Base-by-base conservation (phyloP, 2,113 vertebrate species). In the Tragelaphus buxtoni region DNA sequence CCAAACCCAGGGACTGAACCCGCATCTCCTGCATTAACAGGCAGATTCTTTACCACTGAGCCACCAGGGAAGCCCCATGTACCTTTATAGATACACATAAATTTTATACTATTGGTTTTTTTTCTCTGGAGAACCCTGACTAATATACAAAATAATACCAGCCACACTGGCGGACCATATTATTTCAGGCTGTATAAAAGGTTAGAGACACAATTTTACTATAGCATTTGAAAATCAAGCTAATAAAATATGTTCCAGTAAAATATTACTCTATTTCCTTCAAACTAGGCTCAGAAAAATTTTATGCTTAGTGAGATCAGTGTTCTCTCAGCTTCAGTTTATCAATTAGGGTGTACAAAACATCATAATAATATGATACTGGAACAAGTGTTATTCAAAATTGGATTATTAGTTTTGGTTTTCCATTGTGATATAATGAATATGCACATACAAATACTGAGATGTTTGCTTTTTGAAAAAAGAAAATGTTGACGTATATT, bases 401-500 rank as follows among this genome's bases (percentile, higher is more conserved):
- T 89, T 55, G 97, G 58, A 55, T 98, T 94, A 63, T 91, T 30
- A 56, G 91, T 56, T 98, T 98, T 97, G 96, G 47, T 98, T 98
- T 97, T 94, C 74, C 47, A 65, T 61, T 94, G 49, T 84, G 94
- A 96, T 79, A 49, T 42, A 97, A 35, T 97, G 49, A 97, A 91
- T 74, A 87, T 81, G 94, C 90, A 97, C 69, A 77, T 94, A 35
- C 2, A 61, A 98, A 95, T 93, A 96, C 53, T 20, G 86, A 97
- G 45, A 96, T 91, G 77, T 91, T 97, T 97, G 82, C 86, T 98
- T 95, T 96, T 83, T 7, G 61, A 88, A 97, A 97, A 98, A 98
- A 97, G 79, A 56, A 79, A 98, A 98, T 0, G 1, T 87, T 98
- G 94, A 90, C 97, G 87, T 96, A 96, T 85, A 97, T 97, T 98